Evolutionary conservation across 2,113 vertebrate species (phyloP), one percentile per base, ranked within the genome.

Genomic region (Madoqua kirkii): DNA sequence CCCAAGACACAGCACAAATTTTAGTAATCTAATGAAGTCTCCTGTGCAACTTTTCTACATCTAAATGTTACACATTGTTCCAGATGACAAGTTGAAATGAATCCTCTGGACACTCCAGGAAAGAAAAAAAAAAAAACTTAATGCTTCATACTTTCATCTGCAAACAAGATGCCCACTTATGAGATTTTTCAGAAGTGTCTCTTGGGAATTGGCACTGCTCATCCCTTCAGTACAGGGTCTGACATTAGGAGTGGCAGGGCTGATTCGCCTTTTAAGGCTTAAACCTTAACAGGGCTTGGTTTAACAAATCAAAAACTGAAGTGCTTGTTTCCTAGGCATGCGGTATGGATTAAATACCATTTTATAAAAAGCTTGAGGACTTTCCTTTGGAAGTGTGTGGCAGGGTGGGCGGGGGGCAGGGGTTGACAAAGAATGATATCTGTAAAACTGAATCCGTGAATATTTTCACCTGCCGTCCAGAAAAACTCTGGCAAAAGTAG

Each of bases 341-440:
- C 27, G 25, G 36, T 21, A 7, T 7, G 23, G 54, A 54, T 33
- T 55, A 8, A 43, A 36, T 6, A 62, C 29, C 48, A 57, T 4
- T 93, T 95, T 78, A 6, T n/a, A 40, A 48, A 95, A 89, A 48
- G n/a, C 0, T 5, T 25, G 31, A 91, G 21, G 21, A 40, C 29
- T 79, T 88, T 36, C 31, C 48, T 23, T 11, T 29, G 54, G 13
- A 82, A n/a, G 10, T 19, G 27, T 81, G 33, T 54, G 50, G 33
- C 33, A 12, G 33, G 19, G 19, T 21, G 79, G 31, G 27, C 4
- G 1, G 1, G 3, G 29, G 29, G 48, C 48, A 1, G 48, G 8
- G 0, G 64, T 71, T 21, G 36, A 52, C 8, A 40, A 55, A 52
- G 79, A 60, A n/a, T 86, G 23, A 5, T 15, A 45, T 33, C 3